These are phyloP conservation scores for Leucophora obtusa DNA, from an alignment of 2,888 invertebrate species.

Conservation along the genomic window DNA sequence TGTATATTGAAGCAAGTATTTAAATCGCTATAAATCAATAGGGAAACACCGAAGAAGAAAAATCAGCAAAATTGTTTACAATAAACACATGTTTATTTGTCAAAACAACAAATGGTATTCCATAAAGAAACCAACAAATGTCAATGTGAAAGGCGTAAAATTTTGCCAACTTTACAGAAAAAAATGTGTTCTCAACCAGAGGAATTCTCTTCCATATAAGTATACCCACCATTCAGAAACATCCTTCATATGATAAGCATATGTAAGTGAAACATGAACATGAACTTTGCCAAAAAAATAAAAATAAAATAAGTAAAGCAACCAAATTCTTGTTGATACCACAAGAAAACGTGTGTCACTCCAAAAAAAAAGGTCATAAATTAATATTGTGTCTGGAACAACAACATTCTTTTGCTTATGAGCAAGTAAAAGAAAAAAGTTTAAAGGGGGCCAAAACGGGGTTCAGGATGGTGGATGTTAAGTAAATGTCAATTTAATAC, in stretches of 20 bases:
- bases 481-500: conserved; percentile 52
- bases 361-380: conserved; percentile 63
- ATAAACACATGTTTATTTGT: conserved; percentile 57
- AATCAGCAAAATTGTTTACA: conserved; percentile 50
- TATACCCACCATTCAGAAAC: conserved; percentile 2
- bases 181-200: conserved; percentile 28
- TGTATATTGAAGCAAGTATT: conserved; percentile 10
- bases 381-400: conserved; percentile 56
- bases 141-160: conserved; percentile 59
- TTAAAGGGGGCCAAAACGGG: not conserved
- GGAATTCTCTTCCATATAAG: conserved; percentile 32
- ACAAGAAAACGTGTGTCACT: conserved; percentile 64
- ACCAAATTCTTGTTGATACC: conserved; percentile 54
- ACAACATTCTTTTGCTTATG: conserved; percentile 16
- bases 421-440: conserved; percentile 4
- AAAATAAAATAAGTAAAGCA: conserved; percentile 1
- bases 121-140: conserved; percentile 41
- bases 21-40: conserved; percentile 56
- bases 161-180: conserved; percentile 50
- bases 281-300: conserved; percentile 12
- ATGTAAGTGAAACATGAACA: conserved; percentile 42
- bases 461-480: not conserved
- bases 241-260: conserved; percentile 50
- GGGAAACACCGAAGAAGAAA: not conserved
- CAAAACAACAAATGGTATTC: conserved; percentile 20